phyloP scores from a whole-genome alignment of 2,113 vertebrate species.

The Cyphomyrus discorhynchus region DNA sequence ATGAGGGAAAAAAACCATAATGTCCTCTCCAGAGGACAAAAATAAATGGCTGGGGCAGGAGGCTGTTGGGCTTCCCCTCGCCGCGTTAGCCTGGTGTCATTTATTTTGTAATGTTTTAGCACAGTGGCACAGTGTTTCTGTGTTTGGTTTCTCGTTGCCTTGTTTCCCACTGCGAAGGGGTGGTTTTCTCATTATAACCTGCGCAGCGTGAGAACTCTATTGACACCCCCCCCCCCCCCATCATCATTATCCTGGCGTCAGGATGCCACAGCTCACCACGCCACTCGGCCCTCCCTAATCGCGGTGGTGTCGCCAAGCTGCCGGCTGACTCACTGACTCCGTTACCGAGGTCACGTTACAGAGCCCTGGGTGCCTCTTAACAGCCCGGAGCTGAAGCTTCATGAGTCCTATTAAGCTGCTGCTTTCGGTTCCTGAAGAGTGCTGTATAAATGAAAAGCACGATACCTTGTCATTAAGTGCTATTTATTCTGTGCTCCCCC shows the following conservation, averaged over 20 bases:
- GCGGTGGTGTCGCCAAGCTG: slow-evolving; percentile 33
- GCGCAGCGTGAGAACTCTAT: not conserved
- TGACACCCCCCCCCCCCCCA: not conserved
- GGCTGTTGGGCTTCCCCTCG: not conserved
- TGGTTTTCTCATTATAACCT: not conserved
- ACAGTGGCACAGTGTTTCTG: not conserved
- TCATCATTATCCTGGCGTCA: not conserved
- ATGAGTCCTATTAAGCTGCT: not conserved
- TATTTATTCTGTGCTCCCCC: slow-evolving; percentile 44
- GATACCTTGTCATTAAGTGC: slow-evolving; percentile 23
- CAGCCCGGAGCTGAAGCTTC: slow-evolving; percentile 39
- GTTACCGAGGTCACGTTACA: not conserved
- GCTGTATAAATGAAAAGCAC: not conserved
- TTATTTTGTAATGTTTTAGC: not conserved
- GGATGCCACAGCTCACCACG: not conserved
- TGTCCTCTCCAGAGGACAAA: not conserved
- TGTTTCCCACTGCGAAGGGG: not conserved
- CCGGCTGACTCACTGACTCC: slow-evolving; percentile 35
- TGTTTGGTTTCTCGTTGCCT: not conserved
- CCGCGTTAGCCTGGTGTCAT: not conserved
- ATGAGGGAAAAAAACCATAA: not conserved
- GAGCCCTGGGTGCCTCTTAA: not conserved
- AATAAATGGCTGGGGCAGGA: not conserved
- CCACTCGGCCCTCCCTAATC: slow-evolving; percentile 36
- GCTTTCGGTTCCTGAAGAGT: not conserved